phyloP scores from a whole-genome alignment of 1,140 invertebrate species.

The Drosophila burlai region DNA sequence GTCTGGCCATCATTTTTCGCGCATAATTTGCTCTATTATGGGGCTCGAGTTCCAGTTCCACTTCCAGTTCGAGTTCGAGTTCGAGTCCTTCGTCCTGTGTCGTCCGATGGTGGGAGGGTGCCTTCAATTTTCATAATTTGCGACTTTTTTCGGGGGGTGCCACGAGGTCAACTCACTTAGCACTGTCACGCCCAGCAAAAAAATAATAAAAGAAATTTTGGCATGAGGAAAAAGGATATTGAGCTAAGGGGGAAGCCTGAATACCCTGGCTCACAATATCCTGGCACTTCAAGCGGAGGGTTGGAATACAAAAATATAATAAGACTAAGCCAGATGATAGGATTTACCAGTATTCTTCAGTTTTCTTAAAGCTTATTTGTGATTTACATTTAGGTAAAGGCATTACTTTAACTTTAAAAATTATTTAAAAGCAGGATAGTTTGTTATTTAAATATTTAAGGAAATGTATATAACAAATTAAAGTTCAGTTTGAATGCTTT shows the following conservation, averaged over 20 bases:
- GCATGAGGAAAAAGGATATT: conserved; percentile 10
- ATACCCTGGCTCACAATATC: conserved; percentile 46
- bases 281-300: not conserved
- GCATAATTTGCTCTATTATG: conserved; percentile 81
- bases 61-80: conserved; percentile 7
- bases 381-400: too few relatives aligned
- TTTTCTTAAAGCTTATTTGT: not conserved
- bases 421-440: not conserved
- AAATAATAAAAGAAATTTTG: conserved; percentile 11
- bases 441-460: not conserved
- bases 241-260: conserved; percentile 35
- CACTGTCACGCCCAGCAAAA: conserved; percentile 65
- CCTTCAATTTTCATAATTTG: conserved; percentile 78
- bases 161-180: conserved; percentile 59
- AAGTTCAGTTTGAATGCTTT: too few relatives aligned
- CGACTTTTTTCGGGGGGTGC: conserved; percentile 38
- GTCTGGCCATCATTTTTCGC: conserved; percentile 75
- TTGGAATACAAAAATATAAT: not conserved
- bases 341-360: not conserved
- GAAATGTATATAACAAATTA: too few relatives aligned
- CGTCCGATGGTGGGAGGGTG: not conserved
- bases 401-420: not conserved
- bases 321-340: not conserved
- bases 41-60: conserved; percentile 12
- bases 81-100: conserved; percentile 9